A percentile compares a stretch with the other conserved stretches of the same genome.
Evolutionary conservation across 1,140 invertebrate genomes (phyloP).

Genomic region (Brachionus calyciflorus): DNA sequence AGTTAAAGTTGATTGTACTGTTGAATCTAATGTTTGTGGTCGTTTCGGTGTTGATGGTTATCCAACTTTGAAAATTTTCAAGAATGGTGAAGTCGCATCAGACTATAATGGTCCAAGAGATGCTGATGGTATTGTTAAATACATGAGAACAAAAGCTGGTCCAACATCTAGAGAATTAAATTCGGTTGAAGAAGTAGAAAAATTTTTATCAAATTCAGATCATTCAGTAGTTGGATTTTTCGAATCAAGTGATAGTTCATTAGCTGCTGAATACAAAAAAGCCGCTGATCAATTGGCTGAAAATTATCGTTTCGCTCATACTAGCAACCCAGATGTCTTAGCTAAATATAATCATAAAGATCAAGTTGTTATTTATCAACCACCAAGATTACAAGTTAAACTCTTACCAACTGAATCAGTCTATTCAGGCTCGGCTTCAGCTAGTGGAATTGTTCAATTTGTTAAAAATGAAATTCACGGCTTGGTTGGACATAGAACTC

Average conservation of each 20-base stretch:
- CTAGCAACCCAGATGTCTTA: conserved; percentile 62
- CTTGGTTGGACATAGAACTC: conserved; percentile 80
- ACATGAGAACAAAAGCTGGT: conserved; percentile 92
- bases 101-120: conserved; percentile 96
- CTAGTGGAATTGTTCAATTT: conserved; percentile 6
- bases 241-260: neutral
- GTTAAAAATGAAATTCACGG: conserved; percentile 66
- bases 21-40: conserved; percentile 73
- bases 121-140: conserved; percentile 85
- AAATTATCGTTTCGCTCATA: conserved; percentile 81
- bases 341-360: conserved; percentile 11
- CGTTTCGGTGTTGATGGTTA: conserved; percentile 89
- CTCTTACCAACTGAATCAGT: conserved; percentile 10
- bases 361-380: conserved; percentile 79
- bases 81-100: conserved; percentile 75
- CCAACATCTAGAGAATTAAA: conserved; percentile 83
- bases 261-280: conserved; percentile 79
- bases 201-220: conserved; percentile 72
- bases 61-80: conserved; percentile 92
- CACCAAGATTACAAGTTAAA: conserved; percentile 70
- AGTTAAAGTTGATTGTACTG: conserved; percentile 92
- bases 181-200: conserved; percentile 69
- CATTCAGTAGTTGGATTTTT: conserved; percentile 72
- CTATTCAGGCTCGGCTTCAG: neutral
- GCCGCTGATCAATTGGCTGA: conserved; percentile 85